Conservation (phyloP, 2,888 invertebrate species). For the Emesis russula region DNA sequence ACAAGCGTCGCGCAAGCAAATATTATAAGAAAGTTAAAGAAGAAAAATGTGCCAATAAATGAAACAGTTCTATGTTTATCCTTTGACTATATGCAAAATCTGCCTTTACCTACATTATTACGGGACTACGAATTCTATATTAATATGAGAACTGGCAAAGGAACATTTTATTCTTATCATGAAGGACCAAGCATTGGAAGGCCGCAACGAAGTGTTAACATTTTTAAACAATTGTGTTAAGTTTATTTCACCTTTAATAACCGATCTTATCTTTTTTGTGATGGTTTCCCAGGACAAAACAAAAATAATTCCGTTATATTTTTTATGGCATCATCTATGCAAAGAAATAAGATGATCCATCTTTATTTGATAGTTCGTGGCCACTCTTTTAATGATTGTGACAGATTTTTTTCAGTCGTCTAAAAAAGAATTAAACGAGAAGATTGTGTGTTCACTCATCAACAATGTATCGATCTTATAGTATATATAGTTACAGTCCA, state of each 20-base stretch:
- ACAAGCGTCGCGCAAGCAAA: constrained; percentile 39
- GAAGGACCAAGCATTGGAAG: constrained; percentile 21
- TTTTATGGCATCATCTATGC: constrained; percentile 30
- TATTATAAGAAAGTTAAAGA: constrained; percentile 35
- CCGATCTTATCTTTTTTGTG: constrained; percentile 38
- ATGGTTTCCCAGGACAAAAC: constrained; percentile 38
- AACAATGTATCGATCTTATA: constrained; percentile 50
- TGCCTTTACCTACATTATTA: constrained; percentile 28
- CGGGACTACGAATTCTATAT: constrained; percentile 23
- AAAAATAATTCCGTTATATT: constrained; percentile 43
- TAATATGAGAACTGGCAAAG: constrained; percentile 16
- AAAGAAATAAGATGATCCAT: constrained; percentile 33
- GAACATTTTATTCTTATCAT: constrained; percentile 27
- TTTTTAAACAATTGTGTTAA: constrained; percentile 6
- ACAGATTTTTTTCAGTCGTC: constrained; percentile 45
- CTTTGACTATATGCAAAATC: constrained; percentile 24
- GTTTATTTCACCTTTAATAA: constrained; percentile 26
- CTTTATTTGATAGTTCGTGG: constrained; percentile 36
- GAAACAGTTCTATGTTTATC: constrained; percentile 39
- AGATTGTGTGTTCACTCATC: constrained; percentile 40
- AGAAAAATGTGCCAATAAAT: constrained; percentile 36
- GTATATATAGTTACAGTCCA: constrained; percentile 45
- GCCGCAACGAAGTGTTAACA: constrained; percentile 8
- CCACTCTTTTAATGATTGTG: constrained; percentile 48
- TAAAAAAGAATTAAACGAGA: constrained; percentile 28